Conservation (phyloP, 2,113 vertebrate species). For the Steatornis caripensis region DNA sequence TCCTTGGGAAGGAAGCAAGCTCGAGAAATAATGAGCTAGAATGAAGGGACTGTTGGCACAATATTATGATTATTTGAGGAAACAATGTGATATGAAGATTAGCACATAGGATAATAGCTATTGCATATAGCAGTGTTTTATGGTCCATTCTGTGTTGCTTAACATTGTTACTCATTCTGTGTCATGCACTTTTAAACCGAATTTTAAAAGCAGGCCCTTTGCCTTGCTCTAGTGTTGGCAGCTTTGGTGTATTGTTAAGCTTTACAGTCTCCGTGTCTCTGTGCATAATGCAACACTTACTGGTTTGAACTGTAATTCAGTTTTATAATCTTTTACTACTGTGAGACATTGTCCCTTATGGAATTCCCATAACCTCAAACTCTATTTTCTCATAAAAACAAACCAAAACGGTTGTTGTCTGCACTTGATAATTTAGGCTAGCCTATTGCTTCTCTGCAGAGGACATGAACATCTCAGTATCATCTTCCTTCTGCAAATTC, state of each 20-base stretch:
- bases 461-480: neutral
- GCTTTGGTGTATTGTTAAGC: constrained; percentile 45
- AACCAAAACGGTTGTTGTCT: neutral
- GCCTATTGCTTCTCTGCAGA: neutral
- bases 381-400: constrained; percentile 35
- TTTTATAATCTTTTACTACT: constrained; percentile 66
- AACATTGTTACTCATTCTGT: constrained; percentile 52
- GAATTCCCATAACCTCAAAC: constrained; percentile 65
- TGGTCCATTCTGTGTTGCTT: constrained; percentile 50
- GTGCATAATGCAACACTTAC: constrained; percentile 48
- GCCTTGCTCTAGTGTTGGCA: constrained; percentile 9
- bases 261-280: constrained; percentile 37
- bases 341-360: constrained; percentile 56
- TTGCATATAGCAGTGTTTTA: constrained; percentile 57
- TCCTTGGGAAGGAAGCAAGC: constrained; percentile 26
- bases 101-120: constrained; percentile 50
- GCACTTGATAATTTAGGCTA: constrained; percentile 24
- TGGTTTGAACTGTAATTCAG: constrained; percentile 58
- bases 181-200: constrained; percentile 42
- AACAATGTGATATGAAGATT: constrained; percentile 61
- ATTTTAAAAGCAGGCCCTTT: constrained; percentile 49
- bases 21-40: constrained; percentile 16
- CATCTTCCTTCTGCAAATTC: neutral
- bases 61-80: constrained; percentile 64
- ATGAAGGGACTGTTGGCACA: constrained; percentile 47